Base-by-base conservation (phyloP, 2,797 vertebrate genomes). In the Fistularia tabacaria region DNA sequence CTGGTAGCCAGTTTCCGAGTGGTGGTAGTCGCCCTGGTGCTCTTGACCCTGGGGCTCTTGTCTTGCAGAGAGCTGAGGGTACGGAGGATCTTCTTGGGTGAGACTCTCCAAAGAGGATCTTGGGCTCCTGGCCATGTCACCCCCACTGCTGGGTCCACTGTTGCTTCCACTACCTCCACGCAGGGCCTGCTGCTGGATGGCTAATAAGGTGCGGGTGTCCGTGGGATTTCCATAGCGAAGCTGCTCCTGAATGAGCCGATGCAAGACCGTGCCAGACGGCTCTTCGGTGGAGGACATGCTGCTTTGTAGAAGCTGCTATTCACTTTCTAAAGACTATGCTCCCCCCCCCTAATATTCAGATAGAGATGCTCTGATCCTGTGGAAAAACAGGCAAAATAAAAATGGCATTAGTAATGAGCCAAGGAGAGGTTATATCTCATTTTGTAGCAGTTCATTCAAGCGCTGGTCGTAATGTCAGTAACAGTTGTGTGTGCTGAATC, bases 11-110 rank as follows among this genome's bases (percentile, higher is more conserved):
- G 92, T 94, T 57, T 98, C 96, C 46, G 92, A 87, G 83, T 97
- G 94, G 67, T 91, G 62, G 71, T 92, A 94, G 74, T 96, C 92
- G 0, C 90, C 88, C 66, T 98, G 97, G 74, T 99, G 92, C 86
- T 99, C 97, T 83, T 99, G 97, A 61, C 97, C 97, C 83, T 99
- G 97, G 6, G 97, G 97, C 83, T 99, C 97, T 86, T 99, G 97
- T 51, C 96, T 90, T 0, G 94, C 91, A 37, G 95, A 94, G n/a
- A 97, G 92, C 87, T 96, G 94, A 25, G 93, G 93, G 76, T 89
- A 91, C 15, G 89, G 87, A 66, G 82, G 79, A 43, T 98, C 96
- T 61, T 99, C 97, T 0, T 93, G 92, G 13, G 89, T 92, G 38
- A 95, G 91, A 69, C 96, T 96, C 74, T 97, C 97, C 63, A 93